These are phyloP conservation scores for Lepisosteus osseus DNA, from an alignment of 2,113 vertebrate species.

Conservation along the genomic window DNA sequence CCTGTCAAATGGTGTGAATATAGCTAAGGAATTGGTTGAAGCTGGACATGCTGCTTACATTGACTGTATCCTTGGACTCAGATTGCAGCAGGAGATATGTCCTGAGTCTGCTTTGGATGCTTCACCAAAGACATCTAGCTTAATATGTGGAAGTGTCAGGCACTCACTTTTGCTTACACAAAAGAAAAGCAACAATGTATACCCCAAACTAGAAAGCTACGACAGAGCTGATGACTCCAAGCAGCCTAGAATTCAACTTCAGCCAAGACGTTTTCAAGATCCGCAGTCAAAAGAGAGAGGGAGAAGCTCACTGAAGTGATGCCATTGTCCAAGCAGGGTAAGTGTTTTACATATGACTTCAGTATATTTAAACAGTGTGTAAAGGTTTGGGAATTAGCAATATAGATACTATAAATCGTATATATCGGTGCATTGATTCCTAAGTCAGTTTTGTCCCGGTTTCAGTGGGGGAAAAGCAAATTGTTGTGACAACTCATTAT, in stretches of 20 bases:
- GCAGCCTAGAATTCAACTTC: neutral
- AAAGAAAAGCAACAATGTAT: too few relatives aligned
- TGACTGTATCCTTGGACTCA: constrained; percentile 44
- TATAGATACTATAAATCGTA: too few relatives aligned
- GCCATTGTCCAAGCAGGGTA: constrained; percentile 26
- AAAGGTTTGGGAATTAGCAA: too few relatives aligned
- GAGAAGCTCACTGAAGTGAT: neutral
- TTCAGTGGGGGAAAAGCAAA: too few relatives aligned
- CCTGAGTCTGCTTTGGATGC: too few relatives aligned
- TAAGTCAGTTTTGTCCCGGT: too few relatives aligned
- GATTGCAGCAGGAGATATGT: constrained; percentile 35
- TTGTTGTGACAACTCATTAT: too few relatives aligned
- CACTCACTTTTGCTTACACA: too few relatives aligned
- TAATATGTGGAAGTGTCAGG: too few relatives aligned
- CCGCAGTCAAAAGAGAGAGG: neutral
- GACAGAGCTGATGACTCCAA: neutral
- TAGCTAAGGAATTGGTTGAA: constrained; percentile 56
- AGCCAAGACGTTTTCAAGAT: neutral
- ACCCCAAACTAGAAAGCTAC: neutral
- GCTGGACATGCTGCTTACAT: constrained; percentile 50
- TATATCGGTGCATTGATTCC: too few relatives aligned
- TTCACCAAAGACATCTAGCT: too few relatives aligned
- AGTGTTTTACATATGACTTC: constrained; percentile 12
- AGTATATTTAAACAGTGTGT: too few relatives aligned
- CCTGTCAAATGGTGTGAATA: constrained; percentile 37